Base-by-base conservation (phyloP, 2,888 invertebrate species). In the Ariolimax columbianus region DNA sequence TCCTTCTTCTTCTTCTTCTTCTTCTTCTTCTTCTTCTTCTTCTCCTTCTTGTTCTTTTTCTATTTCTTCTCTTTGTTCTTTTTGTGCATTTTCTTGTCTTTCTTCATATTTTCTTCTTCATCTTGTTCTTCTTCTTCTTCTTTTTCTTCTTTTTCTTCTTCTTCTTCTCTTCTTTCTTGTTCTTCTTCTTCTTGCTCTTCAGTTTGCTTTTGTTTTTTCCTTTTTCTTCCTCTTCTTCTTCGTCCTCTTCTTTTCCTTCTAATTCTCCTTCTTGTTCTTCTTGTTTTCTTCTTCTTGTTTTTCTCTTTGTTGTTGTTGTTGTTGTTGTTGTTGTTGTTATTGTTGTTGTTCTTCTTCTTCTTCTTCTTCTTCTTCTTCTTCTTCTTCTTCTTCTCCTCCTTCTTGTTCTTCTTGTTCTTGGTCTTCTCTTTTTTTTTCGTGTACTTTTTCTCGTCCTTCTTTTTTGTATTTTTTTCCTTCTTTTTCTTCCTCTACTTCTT, bases 31-130 rank as follows among this genome's bases (percentile, higher is more conserved):
- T 11, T 66, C 66, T 3, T 30, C 3, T 11, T 66, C 17, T 4
- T 66, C 30, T 66, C 33, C 26, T 66, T n/a, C 30, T 66, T 23
- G 30, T 66, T 66, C 30, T 3, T 66, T 14, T 3, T 66, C 30
- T 84, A 33, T 80, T n/a, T 47, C 73, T 79, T 77, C 19, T 59
- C 43, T 23, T 63, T 59, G 30, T 80, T 40, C 40, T 73, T 51
- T 51, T 75, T 59, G 33, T 73, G 26, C 36, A 43, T 73, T 73
- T 73, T 30, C 47, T 73, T 40, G 11, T 75, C 33, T 59, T 68
- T 72, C 70, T 70, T 40, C 38, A 38, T 43, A 73, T 63, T 23
- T 26, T 63, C 63, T 63, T 63, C 63, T 63, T 17, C 11, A 6
- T 63, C 17, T 63, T 63, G 4, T 63, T 63, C 11, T 63, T 63